Conservation (phyloP, 2,888 invertebrate genomes). For the Camptogramma bilineatum region DNA sequence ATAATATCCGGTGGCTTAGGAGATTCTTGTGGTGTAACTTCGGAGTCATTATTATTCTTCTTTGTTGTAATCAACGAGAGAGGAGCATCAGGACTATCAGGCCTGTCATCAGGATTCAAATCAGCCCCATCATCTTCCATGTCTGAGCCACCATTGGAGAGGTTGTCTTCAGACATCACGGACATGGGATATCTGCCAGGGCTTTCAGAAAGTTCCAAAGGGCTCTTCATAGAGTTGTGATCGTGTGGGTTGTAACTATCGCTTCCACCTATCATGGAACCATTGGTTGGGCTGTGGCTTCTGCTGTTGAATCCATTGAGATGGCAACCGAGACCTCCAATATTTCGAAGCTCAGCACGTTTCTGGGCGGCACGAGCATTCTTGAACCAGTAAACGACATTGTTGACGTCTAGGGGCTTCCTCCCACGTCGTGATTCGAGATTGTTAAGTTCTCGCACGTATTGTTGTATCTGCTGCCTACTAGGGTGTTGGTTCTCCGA, state of each 20-base stretch:
- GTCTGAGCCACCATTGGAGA: constrained; percentile 88
- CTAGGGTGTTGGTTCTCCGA: constrained; percentile 98
- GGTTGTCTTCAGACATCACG: constrained; percentile 88
- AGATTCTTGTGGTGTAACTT: constrained; percentile 80
- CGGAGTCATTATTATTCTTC: constrained; percentile 80
- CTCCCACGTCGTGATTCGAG: constrained; percentile 96
- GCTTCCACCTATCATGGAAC: constrained; percentile 86
- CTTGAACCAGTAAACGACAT: constrained; percentile 99
- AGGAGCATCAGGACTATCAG: constrained; percentile 88
- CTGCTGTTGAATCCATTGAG: constrained; percentile 87
- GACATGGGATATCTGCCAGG: constrained; percentile 87
- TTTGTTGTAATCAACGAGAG: constrained; percentile 88
- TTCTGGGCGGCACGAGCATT: constrained; percentile 98
- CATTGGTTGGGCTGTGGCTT: constrained; percentile 88
- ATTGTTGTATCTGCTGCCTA: constrained; percentile 97
- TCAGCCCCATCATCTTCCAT: constrained; percentile 88
- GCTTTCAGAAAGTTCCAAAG: constrained; percentile 82
- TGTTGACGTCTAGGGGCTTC: constrained; percentile 97
- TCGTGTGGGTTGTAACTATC: constrained; percentile 86
- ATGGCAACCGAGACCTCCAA: constrained; percentile 85
- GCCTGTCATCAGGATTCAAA: constrained; percentile 82
- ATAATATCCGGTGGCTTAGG: constrained; percentile 83
- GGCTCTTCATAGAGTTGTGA: constrained; percentile 87
- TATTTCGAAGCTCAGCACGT: constrained; percentile 92
- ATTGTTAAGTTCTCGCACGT: constrained; percentile 96